Base-by-base conservation (phyloP, 2,888 invertebrate genomes). In the Hemistola chrysoprasaria region DNA sequence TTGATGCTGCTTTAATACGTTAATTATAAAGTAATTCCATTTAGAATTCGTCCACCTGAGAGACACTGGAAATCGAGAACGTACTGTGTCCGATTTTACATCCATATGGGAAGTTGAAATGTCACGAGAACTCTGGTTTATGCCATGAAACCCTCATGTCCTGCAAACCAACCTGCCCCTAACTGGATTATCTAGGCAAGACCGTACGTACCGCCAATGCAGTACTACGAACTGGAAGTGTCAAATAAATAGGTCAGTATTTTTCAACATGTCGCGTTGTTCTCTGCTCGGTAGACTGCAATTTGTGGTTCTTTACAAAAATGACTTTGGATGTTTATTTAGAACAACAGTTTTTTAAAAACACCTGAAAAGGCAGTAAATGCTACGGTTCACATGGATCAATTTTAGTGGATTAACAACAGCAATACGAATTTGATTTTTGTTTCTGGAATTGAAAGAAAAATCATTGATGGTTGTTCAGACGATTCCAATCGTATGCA, bases 101-200 rank as follows among this genome's bases (percentile, higher is more conserved):
- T 62, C 58, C 57, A 66, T 71, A 73, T 67, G 53, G 64, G 63
- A 67, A 63, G 59, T 58, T 57, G 40, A 55, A 62, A 71, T 56
- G 65, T 69, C 67, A 66, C 52, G 59, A 64, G 57, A 59, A 58
- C 57, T 56, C 31, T 44, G 36, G 47, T 51, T 55, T 56, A 55
- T 53, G 56, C 50, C 61, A 64, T 64, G 72, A 67, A 73, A 67
- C 67, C 70, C 65, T 65, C 65, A 56, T 69, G 73, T 70, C 71
- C 72, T 67, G 63, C 66, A 70, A 70, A 64, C 65, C 65, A 63
- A 69, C 68, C 68, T 70, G 62, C 43, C 60, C 43, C 59, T 81
- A 78, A 82, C 70, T 66, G 59, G 68, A 78, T 82, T 82, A 79
- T 56, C 54, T 65, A 48, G 48, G 44, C 42, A 29, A 9, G 11